Evolutionary conservation across 2,113 vertebrate genomes (phyloP).

Genomic region (Rhinopomastus cyanomelas): DNA sequence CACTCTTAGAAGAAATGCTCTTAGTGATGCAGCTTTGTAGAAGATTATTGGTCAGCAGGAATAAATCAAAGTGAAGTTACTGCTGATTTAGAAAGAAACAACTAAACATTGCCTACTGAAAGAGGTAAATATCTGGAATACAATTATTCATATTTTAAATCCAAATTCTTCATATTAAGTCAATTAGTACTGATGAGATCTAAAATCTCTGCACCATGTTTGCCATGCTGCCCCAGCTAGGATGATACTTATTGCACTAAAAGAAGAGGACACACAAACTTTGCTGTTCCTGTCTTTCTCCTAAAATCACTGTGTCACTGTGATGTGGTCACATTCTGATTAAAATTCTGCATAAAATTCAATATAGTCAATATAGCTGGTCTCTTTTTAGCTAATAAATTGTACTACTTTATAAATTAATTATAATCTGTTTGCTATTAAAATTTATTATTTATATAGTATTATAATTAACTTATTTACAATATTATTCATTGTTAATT

Average conservation of each 20-base stretch:
- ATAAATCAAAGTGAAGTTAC: not conserved
- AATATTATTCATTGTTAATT: too few species aligned
- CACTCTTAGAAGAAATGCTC: not conserved
- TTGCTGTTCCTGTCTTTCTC: not conserved
- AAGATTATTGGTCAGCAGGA: not conserved
- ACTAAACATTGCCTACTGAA: not conserved
- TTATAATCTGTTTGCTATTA: too few species aligned
- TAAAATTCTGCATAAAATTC: not conserved
- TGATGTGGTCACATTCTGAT: not conserved
- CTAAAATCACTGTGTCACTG: not conserved
- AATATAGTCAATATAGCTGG: not conserved
- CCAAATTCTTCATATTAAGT: not conserved
- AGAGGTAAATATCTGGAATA: not conserved
- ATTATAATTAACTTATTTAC: too few species aligned
- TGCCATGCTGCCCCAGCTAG: not conserved
- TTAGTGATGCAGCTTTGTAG: not conserved
- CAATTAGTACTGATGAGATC: not conserved
- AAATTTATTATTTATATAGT: too few species aligned
- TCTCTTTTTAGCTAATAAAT: not conserved
- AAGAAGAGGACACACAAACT: not conserved
- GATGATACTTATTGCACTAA: not conserved
- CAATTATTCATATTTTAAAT: not conserved
- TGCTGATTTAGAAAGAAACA: not conserved
- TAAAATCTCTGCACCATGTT: not conserved
- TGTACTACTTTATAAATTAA: not conserved